Evolutionary conservation across 2,888 invertebrate species (phyloP), one percentile per base, ranked within the genome.

Genomic region (Hylaea fasciaria): DNA sequence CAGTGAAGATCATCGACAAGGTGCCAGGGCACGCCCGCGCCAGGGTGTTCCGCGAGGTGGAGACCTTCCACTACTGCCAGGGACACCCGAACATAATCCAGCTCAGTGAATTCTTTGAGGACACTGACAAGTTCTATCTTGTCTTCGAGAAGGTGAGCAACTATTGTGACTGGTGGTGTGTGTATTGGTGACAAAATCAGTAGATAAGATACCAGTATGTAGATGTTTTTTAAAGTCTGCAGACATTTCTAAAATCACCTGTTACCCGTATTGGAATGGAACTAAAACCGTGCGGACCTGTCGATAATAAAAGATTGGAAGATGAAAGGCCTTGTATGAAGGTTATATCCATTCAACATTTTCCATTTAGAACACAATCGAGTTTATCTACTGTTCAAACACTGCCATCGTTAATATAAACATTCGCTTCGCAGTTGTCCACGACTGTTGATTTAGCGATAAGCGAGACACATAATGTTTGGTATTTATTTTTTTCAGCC

Each of bases 61-160:
- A 99, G 93, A 99, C 98, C 72, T 99, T 99, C 94, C 98, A 98
- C 93, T 97, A 98, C 92, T 99, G 99, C 93, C 97, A 97, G 91
- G 98, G 98, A 75, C 98, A 99, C 93, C 97, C 97, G 66, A 98
- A 99, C 90, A 98, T 99, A 91, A 97, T 99, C 86, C 98, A 99
- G 93, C 95, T 99, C 89, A 96, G 98, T 79, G 99, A 99, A 90
- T 98, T 97, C 93, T 98, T 98, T 90, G 98, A 99, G 93, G 98
- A 98, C 93, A 97, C 98, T 80, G 97, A 97, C 91, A 96, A 96
- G 93, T 99, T 98, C 93, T 99, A 98, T 93, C 95, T 99, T 91
- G 98, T 99, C 83, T 99, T 99, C 93, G 98, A 99, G 93, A 99
- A 98, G 94, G 96, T 95, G 72, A 85, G 65, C 14, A 9, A 9